Evolutionary conservation across 2,888 invertebrate species (phyloP), one percentile per base, ranked within the genome.

Genomic region (Hyles lineata): DNA sequence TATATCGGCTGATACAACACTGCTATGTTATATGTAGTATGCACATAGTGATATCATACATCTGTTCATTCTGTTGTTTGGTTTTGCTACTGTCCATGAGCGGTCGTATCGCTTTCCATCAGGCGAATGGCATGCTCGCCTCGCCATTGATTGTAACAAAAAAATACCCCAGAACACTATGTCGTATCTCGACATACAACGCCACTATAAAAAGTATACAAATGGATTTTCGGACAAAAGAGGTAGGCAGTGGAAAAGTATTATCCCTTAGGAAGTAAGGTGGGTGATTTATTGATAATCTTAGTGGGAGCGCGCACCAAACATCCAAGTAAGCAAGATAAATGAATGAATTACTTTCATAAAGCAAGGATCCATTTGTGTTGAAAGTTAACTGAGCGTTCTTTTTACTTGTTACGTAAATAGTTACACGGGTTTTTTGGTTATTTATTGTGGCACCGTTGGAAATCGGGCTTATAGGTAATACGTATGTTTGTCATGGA

Each of bases 331-430:
- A 92, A 90, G 88, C 89, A 92, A 92, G 91, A 92, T 91, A 90
- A 92, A 92, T 92, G 92, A 91, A 90, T 90, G 92, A 91, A 90
- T 90, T 90, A 90, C 89, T 89, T 88, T 85, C 87, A 86, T 87
- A 87, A 87, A 84, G 84, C 82, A 77, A 81, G 82, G 79, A 85
- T 80, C 86, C 85, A 87, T 89, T 88, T 86, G 79, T 79, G 80
- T 82, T 76, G 80, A 81, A 79, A 78, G 77, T 74, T 82, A 82
- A 80, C 80, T 79, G 79, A 78, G 77, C 75, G 78, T 75, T 84
- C 80, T 43, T 84, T 80, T 80, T 78, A 83, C 80, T 78, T 78
- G 61, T 72, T 77, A 78, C 52, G 76, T 81, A 80, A 81, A 82
- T 73, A 29, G 73, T 74, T 15, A 43, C 43, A 43, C 43, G 15